Conservation (phyloP, 1,140 invertebrate species). For the Acromyrmex echinatior region DNA sequence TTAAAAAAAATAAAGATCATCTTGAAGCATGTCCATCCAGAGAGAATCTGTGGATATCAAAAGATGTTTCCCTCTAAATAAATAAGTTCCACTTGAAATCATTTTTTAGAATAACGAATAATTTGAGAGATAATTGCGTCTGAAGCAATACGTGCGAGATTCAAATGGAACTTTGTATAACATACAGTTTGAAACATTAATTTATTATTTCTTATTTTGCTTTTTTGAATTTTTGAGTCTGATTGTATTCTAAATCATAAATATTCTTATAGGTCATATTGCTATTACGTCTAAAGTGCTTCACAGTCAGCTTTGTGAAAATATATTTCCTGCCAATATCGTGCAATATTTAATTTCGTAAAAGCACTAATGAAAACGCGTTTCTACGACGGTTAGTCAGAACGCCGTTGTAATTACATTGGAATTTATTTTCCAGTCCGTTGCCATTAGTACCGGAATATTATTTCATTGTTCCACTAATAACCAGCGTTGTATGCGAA, state of each 20-base stretch:
- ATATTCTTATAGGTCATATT: background rate
- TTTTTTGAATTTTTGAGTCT: background rate
- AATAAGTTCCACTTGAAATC: too few species aligned
- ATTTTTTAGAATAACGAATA: too few species aligned
- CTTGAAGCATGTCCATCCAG: too few species aligned
- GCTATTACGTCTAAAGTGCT: background rate
- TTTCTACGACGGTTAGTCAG: conserved; percentile 7
- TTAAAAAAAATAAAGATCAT: too few species aligned
- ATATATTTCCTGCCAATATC: conserved; percentile 28
- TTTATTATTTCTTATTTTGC: background rate
- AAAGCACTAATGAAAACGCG: conserved; percentile 40
- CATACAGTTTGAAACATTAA: background rate
- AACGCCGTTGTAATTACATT: conserved; percentile 43
- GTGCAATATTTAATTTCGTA: conserved; percentile 34
- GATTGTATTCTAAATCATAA: background rate
- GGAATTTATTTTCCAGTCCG: conserved; percentile 52
- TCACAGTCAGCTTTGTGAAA: background rate
- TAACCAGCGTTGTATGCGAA: conserved; percentile 51
- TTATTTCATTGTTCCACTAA: conserved; percentile 60
- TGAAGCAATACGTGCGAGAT: too few species aligned
- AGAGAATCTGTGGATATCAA: too few species aligned
- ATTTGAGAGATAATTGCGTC: too few species aligned
- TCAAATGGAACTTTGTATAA: too few species aligned
- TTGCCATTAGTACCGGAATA: conserved; percentile 52
- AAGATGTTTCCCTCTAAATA: too few species aligned